Conservation (phyloP, 2,113 vertebrate genomes). For the Melanerpes aurifrons region DNA sequence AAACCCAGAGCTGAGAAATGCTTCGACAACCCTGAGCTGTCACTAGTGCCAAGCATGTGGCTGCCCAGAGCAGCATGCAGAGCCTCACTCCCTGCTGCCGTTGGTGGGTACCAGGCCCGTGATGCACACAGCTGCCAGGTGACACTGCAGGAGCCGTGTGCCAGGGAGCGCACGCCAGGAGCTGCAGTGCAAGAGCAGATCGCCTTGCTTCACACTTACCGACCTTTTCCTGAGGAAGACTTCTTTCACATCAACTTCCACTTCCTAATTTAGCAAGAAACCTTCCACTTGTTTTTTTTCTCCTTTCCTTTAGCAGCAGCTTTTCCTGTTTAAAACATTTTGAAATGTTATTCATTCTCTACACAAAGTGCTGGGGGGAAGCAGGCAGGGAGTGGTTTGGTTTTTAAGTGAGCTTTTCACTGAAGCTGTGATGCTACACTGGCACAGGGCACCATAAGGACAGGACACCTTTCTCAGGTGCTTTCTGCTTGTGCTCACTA, state of each 20-base stretch:
- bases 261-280: slow-evolving; percentile 62
- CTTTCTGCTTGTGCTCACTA: neutral
- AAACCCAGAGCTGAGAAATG: neutral
- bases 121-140: neutral
- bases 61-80: neutral
- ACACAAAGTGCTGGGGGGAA: accelerated
- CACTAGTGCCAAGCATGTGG: neutral
- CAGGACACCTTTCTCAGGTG: neutral
- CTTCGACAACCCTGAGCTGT: neutral
- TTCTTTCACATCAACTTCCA: slow-evolving; percentile 23
- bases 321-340: slow-evolving; percentile 31
- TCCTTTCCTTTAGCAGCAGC: neutral
- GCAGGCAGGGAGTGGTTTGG: neutral
- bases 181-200: neutral
- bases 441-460: neutral
- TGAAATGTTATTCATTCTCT: neutral
- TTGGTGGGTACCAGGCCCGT: neutral
- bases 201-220: slow-evolving; percentile 47
- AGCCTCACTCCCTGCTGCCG: neutral
- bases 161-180: neutral
- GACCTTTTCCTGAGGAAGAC: slow-evolving; percentile 42
- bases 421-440: neutral
- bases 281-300: slow-evolving; percentile 46
- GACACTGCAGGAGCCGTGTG: neutral
- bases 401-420: neutral